Evolutionary conservation across 2,113 vertebrate genomes (phyloP).

Genomic region (Tichodroma muraria): DNA sequence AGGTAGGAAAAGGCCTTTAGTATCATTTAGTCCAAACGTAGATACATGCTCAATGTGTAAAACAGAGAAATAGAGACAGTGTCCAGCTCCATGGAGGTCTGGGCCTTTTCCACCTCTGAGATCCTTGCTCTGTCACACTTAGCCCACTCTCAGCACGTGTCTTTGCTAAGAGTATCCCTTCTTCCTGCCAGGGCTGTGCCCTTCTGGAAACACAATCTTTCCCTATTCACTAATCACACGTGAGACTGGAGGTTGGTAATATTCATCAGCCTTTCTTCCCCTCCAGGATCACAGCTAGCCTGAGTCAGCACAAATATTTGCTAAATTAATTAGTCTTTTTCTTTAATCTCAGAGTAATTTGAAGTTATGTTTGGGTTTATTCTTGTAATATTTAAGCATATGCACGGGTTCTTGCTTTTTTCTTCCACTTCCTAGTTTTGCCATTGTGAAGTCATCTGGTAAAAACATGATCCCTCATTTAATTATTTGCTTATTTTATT

Average conservation of each 20-base stretch:
- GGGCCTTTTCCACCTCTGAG: background rate
- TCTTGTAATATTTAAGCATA: background rate
- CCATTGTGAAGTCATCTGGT: background rate
- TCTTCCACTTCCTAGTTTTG: background rate
- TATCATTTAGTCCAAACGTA: background rate
- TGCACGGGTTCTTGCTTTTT: background rate
- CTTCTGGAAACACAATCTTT: background rate
- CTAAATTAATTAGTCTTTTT: background rate
- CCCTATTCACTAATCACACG: background rate
- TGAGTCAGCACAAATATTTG: constrained; percentile 34
- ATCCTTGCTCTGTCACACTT: background rate
- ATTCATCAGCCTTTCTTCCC: background rate
- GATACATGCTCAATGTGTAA: background rate
- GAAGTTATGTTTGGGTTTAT: background rate
- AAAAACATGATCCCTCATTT: background rate
- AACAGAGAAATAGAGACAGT: background rate
- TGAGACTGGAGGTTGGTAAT: background rate
- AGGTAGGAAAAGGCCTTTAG: background rate
- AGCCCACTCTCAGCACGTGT: background rate
- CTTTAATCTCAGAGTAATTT: background rate
- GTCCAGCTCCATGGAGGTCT: background rate
- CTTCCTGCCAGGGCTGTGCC: background rate
- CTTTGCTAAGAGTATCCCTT: background rate
- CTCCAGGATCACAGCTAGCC: background rate
- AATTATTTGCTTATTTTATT: background rate